These are phyloP conservation scores for Taeniopygia guttata DNA, from an alignment of 2,797 vertebrate species.

Conservation along the genomic window DNA sequence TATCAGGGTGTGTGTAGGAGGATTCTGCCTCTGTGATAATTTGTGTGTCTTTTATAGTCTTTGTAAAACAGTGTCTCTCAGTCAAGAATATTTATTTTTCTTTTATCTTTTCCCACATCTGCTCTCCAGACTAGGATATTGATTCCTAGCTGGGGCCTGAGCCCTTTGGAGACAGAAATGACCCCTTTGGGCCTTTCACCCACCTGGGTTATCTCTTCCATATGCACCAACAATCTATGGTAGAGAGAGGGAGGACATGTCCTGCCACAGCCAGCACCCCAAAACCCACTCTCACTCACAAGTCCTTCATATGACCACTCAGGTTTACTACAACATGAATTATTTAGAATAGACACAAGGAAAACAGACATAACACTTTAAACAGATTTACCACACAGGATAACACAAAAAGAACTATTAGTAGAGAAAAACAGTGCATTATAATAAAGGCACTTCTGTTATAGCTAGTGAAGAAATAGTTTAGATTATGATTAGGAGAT, in stretches of 20 bases:
- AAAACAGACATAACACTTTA: neutral
- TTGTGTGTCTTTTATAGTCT: neutral
- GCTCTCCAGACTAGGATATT: neutral
- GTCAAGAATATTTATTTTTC: neutral
- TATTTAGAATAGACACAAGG: neutral
- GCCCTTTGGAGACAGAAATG: neutral
- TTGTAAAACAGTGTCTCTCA: neutral
- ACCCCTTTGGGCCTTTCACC: neutral
- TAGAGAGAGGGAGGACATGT: neutral
- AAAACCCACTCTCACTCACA: neutral
- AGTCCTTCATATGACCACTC: neutral
- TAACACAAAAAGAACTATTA: neutral
- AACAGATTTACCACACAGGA: neutral
- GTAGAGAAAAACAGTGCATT: accelerated
- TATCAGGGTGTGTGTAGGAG: too few species aligned
- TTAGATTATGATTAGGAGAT: too few species aligned
- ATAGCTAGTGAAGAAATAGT: neutral
- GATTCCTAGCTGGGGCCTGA: neutral
- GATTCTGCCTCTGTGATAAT: neutral
- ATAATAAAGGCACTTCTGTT: neutral
- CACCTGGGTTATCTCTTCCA: neutral
- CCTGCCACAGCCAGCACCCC: neutral
- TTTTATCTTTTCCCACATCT: neutral
- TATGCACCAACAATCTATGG: neutral
- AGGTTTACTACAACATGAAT: neutral